Base-by-base conservation (phyloP, 2,888 invertebrate genomes). In the Chymomyza caudatula region DNA sequence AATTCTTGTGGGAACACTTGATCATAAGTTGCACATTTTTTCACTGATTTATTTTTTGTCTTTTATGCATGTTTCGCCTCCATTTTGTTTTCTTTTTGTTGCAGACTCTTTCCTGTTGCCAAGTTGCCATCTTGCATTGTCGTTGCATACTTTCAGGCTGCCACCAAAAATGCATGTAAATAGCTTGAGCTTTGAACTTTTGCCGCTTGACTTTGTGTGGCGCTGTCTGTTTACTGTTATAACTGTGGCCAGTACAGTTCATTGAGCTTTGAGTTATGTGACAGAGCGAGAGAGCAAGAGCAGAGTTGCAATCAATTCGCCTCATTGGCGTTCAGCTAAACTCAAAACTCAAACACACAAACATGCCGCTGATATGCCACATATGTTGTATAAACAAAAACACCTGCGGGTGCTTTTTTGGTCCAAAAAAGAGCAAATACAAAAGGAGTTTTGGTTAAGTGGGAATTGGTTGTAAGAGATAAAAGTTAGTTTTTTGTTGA, bases 1-100 rank as follows among this genome's bases (percentile, higher is more conserved):
- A 83, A 82, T 86, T 77, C 81, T 84, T 82, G 86, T 80, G 81
- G 81, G 86, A 86, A 80, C 81, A 86, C 81, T 82, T 86, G 81
- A 84, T 82, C 81, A 82, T 84, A 82, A 82, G 81, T 80, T 82
- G 73, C 71, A 77, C 69, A 82, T 86, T 86, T 81, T 37, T 86
- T 73, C 75, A 77, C 76, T 77, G 81, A 81, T 85, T 84, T 81
- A 86, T 74, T 71, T 65, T 62, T 65, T 51, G 11, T 51, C 51
- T 17, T 42, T 19, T 57, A 29, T 53, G 13, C 37, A 37, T 37
- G 11, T 37, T n/a, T 37, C 22, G 25, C 13, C 55, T 60, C 20
- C 29, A 17, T 37, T 15, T 29, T 8, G 13, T 4, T 25, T 25
- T 29, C 19, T 47, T 17, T 20, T 55, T 60, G 25, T 63, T 67